A percentile compares a stretch with the other conserved stretches of the same genome.
Evolutionary conservation across 2,888 invertebrate genomes (phyloP).

Genomic region (Cosmia trapezina): DNA sequence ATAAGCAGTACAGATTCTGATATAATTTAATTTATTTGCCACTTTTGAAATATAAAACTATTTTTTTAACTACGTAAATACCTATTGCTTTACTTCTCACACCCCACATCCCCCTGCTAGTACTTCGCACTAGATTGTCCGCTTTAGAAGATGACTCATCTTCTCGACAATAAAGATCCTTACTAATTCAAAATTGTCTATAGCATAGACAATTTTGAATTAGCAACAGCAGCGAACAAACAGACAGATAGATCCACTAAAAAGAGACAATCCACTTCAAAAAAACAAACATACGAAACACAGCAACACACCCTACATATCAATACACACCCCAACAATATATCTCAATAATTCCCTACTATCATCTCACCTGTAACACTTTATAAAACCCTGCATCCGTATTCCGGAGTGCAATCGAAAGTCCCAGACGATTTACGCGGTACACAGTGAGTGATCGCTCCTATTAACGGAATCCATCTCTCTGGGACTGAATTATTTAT

Average conservation of each 20-base stretch:
- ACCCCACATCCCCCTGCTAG: too few species aligned
- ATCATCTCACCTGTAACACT: slow-evolving; percentile 64
- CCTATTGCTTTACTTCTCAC: too few species aligned
- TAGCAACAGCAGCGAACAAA: not conserved
- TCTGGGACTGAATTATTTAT: slow-evolving; percentile 82
- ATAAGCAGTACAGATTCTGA: too few species aligned
- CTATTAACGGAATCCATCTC: slow-evolving; percentile 83
- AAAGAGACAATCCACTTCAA: slow-evolving; percentile 13
- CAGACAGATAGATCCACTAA: not conserved
- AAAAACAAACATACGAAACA: slow-evolving; percentile 7
- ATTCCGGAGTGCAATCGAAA: slow-evolving; percentile 78
- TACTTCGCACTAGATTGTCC: too few species aligned
- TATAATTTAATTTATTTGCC: too few species aligned
- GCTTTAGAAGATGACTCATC: too few species aligned
- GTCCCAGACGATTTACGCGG: slow-evolving; percentile 87
- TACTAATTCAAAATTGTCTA: too few species aligned
- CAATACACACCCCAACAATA: slow-evolving; percentile 46
- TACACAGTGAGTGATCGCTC: slow-evolving; percentile 79
- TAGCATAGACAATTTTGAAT: too few species aligned
- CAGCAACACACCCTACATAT: slow-evolving; percentile 17
- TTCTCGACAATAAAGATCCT: not conserved
- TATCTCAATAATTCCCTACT: slow-evolving; percentile 62
- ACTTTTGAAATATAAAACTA: too few species aligned
- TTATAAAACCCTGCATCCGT: slow-evolving; percentile 65
- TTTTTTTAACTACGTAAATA: too few species aligned